A percentile compares a stretch with the other conserved stretches of the same genome.
Evolutionary conservation across 2,888 invertebrate genomes (phyloP).

Genomic region (Lumbricus terrestris): DNA sequence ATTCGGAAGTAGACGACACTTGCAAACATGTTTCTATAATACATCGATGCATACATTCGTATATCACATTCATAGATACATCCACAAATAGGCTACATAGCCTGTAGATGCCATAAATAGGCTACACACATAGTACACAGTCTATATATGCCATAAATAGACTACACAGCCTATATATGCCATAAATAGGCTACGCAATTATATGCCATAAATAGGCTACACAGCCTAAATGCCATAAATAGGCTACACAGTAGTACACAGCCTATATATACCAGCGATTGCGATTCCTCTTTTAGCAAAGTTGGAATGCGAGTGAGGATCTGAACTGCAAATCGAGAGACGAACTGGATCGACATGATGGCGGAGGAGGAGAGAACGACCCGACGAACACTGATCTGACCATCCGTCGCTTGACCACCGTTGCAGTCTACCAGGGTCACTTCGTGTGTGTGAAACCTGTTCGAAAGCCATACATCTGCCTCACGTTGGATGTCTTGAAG

Average conservation of each 20-base stretch:
- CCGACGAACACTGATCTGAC: neutral
- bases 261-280: neutral
- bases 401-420: constrained; percentile 26
- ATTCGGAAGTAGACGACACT: no score
- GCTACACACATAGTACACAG: no score
- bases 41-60: neutral
- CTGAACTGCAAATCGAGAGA: neutral
- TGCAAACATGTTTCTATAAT: no score
- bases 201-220: no score
- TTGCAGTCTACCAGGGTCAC: constrained; percentile 30
- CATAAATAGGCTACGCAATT: no score
- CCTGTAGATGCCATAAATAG: no score
- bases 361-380: neutral
- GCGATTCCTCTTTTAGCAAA: constrained; percentile 4
- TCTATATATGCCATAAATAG: no score
- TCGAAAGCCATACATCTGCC: constrained; percentile 27
- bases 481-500: constrained; percentile 33
- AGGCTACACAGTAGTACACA: no score
- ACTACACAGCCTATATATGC: no score
- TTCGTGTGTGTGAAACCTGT: constrained; percentile 37
- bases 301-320: neutral
- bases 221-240: no score
- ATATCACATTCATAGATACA: neutral
- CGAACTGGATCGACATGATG: neutral
- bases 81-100: neutral